Percentiles rank a stretch among this genome's conserved stretches.
Conservation (phyloP, 2,113 vertebrate genomes). For the Grammomys surdaster region DNA sequence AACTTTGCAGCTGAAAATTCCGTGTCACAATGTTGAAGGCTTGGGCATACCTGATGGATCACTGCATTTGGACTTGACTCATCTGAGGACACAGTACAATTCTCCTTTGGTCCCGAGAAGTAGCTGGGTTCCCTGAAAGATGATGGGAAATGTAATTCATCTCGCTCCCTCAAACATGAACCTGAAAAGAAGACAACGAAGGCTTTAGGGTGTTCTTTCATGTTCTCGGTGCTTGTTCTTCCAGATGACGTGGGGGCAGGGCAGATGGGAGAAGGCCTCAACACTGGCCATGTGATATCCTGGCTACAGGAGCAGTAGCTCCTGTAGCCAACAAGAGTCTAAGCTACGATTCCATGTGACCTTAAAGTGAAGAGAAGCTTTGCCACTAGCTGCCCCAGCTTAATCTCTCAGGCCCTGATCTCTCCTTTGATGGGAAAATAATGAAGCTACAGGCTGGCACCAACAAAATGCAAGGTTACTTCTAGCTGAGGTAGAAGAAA, state of each 20-base stretch:
- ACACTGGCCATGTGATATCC: rapidly evolving
- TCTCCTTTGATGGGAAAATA: not conserved
- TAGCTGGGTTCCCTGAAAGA: not conserved
- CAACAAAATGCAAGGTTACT: not conserved
- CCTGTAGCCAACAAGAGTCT: not conserved
- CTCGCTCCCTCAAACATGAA: not conserved
- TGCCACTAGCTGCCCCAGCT: no score
- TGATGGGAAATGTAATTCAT: not conserved
- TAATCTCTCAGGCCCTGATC: not conserved
- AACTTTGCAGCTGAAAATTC: not conserved
- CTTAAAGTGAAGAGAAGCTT: not conserved
- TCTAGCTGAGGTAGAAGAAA: not conserved
- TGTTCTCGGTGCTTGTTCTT: not conserved
- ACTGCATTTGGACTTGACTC: not conserved
- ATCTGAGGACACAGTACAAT: not conserved
- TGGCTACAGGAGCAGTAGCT: not conserved
- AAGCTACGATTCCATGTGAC: not conserved
- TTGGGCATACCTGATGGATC: no score
- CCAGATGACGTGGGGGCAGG: not conserved
- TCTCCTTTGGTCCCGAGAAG: not conserved
- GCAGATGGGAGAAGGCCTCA: not conserved
- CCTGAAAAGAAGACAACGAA: not conserved
- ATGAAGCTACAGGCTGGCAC: not conserved
- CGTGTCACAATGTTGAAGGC: not conserved
- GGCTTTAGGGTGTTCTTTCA: rapidly evolving